A percentile compares a stretch with the other conserved stretches of the same genome.
phyloP scores from a whole-genome alignment of 2,888 invertebrate species.

The Drosophila atripex region DNA sequence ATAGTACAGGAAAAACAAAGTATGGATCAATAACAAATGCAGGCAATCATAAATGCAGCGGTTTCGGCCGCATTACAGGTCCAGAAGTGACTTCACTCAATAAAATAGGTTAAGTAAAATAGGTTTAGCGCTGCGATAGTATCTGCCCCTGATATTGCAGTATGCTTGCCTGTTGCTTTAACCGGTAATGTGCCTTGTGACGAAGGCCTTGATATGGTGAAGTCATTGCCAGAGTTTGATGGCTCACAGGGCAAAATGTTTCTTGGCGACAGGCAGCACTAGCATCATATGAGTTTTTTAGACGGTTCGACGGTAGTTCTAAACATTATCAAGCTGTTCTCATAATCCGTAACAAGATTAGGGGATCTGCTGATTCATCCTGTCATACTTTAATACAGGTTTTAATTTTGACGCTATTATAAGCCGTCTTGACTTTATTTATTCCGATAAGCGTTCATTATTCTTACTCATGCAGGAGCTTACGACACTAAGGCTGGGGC shows the following conservation, averaged over 20 bases:
- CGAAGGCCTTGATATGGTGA: conserved; percentile 1
- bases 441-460: conserved; percentile 10
- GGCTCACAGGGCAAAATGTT: conserved; percentile 5
- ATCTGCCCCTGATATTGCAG: conserved; percentile 2
- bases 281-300: conserved; percentile 3
- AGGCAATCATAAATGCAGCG: background rate
- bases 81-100: too few relatives aligned
- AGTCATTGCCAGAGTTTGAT: conserved; percentile 1
- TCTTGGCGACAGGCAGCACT: background rate
- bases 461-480: background rate
- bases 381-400: too few relatives aligned
- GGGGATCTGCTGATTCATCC: too few relatives aligned
- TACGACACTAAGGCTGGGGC: conserved; percentile 4
- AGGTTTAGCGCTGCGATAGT: background rate
- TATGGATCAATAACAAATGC: too few relatives aligned
- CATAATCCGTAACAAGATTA: too few relatives aligned
- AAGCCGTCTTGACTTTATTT: conserved; percentile 10
- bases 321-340: too few relatives aligned
- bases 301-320: too few relatives aligned
- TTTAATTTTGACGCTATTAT: too few relatives aligned
- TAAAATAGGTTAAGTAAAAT: too few relatives aligned
- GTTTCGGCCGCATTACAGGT: background rate
- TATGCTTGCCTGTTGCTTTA: too few relatives aligned
- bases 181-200: conserved; percentile 4
- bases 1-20: too few relatives aligned